A percentile compares a stretch with the other conserved stretches of the same genome.
Evolutionary conservation across 2,888 invertebrate species (phyloP).

Genomic region (Oxytorus armatus): DNA sequence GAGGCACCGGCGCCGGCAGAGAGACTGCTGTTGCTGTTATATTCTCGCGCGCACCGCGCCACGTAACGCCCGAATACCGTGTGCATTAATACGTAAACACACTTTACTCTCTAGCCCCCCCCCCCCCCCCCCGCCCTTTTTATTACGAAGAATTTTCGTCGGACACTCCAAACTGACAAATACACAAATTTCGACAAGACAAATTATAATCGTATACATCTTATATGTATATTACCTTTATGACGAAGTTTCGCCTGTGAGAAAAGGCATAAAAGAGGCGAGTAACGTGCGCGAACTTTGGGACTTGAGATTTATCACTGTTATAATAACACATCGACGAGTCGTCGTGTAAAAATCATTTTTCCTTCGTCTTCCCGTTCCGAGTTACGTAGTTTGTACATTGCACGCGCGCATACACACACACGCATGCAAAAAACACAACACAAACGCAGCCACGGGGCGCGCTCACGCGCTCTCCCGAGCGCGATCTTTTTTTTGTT

Average conservation of each 20-base stretch:
- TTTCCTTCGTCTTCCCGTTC: conserved; percentile 38
- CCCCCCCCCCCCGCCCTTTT: not conserved
- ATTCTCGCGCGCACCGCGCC: conserved; percentile 33
- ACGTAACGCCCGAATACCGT: conserved; percentile 32
- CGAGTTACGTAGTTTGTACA: conserved; percentile 34
- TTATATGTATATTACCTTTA: no score
- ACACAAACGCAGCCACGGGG: not conserved
- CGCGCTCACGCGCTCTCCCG: conserved; percentile 23
- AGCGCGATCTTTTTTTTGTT: conserved; percentile 49
- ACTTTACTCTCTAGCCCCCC: not conserved
- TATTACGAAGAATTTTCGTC: not conserved
- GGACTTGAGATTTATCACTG: conserved; percentile 27
- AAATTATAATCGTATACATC: conserved; percentile 15
- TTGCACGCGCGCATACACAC: not conserved
- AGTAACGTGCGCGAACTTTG: not conserved
- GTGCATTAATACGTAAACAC: conserved; percentile 57
- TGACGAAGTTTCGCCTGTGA: conserved; percentile 13
- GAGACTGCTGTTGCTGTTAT: conserved; percentile 32
- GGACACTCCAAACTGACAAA: not conserved
- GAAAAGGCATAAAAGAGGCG: not conserved
- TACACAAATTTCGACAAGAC: not conserved
- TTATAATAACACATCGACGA: conserved; percentile 3
- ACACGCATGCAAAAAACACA: not conserved
- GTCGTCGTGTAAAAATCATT: conserved; percentile 28
- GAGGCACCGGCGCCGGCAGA: conserved; percentile 62